These are phyloP conservation scores for Scrobipalpa atriplicella DNA, from an alignment of 2,888 invertebrate species.

Conservation along the genomic window DNA sequence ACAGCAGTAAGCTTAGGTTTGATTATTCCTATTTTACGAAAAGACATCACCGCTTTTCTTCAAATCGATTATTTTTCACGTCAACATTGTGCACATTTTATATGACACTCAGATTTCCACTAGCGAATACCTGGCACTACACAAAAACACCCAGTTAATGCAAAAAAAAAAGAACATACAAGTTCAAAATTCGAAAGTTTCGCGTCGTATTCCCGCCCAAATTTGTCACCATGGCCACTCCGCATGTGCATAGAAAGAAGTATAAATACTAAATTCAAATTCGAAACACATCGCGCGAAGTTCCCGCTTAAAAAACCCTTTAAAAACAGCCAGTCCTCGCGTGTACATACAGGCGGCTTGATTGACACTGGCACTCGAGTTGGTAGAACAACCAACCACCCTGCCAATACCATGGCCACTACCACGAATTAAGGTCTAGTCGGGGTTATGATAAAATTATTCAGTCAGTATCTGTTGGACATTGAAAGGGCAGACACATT, in stretches of 20 bases:
- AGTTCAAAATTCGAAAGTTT: too few species aligned
- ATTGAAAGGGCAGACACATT: background rate
- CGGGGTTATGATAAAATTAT: conserved; percentile 26
- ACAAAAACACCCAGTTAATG: too few species aligned
- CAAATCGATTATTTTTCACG: too few species aligned
- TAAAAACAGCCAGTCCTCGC: conserved; percentile 31
- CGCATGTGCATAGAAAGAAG: too few species aligned
- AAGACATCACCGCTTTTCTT: too few species aligned
- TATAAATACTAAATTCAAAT: too few species aligned
- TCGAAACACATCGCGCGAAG: background rate
- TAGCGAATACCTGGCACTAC: too few species aligned
- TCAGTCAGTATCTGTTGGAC: background rate
- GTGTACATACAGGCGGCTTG: conserved; percentile 56
- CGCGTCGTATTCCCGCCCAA: too few species aligned
- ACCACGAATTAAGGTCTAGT: conserved; percentile 45
- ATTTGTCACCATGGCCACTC: too few species aligned
- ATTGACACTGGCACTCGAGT: conserved; percentile 53
- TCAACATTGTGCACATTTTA: too few species aligned
- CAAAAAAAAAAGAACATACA: too few species aligned
- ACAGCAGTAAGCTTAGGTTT: background rate
- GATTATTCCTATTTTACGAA: background rate
- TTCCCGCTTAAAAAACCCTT: background rate
- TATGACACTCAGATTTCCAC: too few species aligned
- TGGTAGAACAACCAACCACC: conserved; percentile 45
- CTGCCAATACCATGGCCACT: conserved; percentile 37